Evolutionary conservation across 2,888 invertebrate genomes (phyloP).

Genomic region (Erebia ligea): DNA sequence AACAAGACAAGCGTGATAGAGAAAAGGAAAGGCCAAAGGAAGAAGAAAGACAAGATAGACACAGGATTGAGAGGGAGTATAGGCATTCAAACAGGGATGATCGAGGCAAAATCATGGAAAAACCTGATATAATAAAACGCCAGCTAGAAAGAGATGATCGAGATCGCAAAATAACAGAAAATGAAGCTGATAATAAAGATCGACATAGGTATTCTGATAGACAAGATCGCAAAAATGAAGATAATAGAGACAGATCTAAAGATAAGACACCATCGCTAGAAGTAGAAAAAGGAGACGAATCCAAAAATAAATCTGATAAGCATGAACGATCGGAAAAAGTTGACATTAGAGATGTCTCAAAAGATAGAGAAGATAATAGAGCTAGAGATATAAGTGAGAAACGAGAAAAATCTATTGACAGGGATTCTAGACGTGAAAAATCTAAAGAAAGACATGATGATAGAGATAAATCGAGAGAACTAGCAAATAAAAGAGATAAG

Average conservation of each 20-base stretch:
- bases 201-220: conserved; percentile 3
- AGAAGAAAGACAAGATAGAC: conserved; percentile 45
- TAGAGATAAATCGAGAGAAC: conserved; percentile 28
- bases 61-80: conserved; percentile 37
- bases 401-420: conserved; percentile 35
- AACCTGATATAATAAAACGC: conserved; percentile 2
- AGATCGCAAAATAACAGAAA: conserved; percentile 24
- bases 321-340: conserved; percentile 4
- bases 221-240: conserved; percentile 12
- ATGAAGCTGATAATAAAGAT: conserved; percentile 10
- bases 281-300: neutral
- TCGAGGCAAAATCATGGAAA: conserved; percentile 31
- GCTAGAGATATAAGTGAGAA: conserved; percentile 19
- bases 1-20: conserved; percentile 51
- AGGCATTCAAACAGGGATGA: conserved; percentile 42
- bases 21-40: conserved; percentile 45
- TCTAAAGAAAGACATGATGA: conserved; percentile 24
- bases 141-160: conserved; percentile 26
- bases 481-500: conserved; percentile 32
- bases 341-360: conserved; percentile 12
- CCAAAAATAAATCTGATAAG: conserved; percentile 6
- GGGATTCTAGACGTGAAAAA: conserved; percentile 34
- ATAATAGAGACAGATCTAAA: conserved; percentile 29
- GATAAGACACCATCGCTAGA: conserved; percentile 23
- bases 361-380: conserved; percentile 31